Base-by-base conservation (phyloP, 2,797 vertebrate genomes). In the Enteromius unitaeniatus region DNA sequence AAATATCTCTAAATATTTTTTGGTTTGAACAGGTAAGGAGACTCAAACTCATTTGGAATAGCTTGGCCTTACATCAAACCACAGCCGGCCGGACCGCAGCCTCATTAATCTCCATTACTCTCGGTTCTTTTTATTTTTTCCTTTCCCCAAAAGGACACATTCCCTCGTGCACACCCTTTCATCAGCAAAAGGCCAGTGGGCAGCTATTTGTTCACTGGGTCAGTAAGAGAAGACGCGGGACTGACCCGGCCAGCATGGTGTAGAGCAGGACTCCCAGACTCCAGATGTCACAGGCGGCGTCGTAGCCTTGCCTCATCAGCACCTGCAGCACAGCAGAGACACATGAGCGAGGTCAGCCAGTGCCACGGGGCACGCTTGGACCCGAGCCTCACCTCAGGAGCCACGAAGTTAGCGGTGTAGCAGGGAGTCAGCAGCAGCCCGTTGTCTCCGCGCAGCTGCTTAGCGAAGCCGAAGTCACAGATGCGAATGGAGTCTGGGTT, bases 221-320 rank as follows among this genome's bases (percentile, higher is more conserved):
- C 69, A 9, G 5, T 11, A 51, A 72, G 1, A 72, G 8, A 6
- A 0, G 2, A 1, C 9, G 45, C 40, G 6, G 31, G 10, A 89
- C 96, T 96, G 91, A 99, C 97, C 98, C 98, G 87, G 97, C 97
- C 91, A 99, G 85, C 98, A 99, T 99, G 5, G 97, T 99, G 85
- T 99, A 99, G 55, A 99, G 95, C 67, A 99, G 95, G 87, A 99
- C 97, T 88, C 98, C 97, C 73, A 99, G 93, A 91, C 98, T 99
- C 98, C 98, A 99, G 89, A 99, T 99, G 91, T 99, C 98, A 94
- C 98, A 99, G 68, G 97, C 97, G 90, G 97, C 98, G 90, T 99
- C 97, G 72, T 99, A 99, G 58, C 98, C 98, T 90, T 99, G 98
- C 83, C 97, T 94, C 97, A 97, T 99, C 89, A 99, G 95, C 92